Evolutionary conservation across 1,140 invertebrate genomes (phyloP).

Genomic region (Octopus sinensis): DNA sequence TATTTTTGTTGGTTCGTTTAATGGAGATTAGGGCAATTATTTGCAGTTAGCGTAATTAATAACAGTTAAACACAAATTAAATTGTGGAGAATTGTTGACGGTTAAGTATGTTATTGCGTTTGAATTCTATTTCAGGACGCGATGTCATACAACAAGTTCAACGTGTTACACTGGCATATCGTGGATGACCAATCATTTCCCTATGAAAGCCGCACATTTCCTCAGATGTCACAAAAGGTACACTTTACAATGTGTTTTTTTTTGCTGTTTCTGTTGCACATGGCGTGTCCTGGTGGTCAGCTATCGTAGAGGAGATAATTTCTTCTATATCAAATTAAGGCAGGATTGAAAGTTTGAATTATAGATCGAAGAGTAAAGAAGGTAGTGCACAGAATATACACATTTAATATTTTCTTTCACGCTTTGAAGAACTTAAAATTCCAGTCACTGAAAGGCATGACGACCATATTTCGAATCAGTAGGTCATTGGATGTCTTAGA

Average conservation of each 20-base stretch:
- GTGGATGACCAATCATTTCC: slow-evolving; percentile 66
- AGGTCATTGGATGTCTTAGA: no score
- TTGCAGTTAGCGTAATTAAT: not conserved
- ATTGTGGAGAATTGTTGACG: not conserved
- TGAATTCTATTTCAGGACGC: slow-evolving; percentile 37
- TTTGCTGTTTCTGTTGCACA: not conserved
- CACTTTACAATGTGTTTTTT: not conserved
- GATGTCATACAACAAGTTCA: slow-evolving; percentile 51
- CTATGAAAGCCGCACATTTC: slow-evolving; percentile 59
- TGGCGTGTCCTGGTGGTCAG: not conserved
- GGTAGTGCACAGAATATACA: not conserved
- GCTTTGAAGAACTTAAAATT: no score
- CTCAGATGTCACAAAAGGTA: slow-evolving; percentile 56
- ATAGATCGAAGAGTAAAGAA: not conserved
- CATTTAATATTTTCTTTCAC: not conserved
- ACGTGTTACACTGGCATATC: slow-evolving; percentile 68
- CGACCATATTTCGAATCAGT: no score
- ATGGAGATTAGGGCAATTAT: no score
- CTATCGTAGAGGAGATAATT: no score
- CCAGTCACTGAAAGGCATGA: no score
- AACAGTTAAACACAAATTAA: not conserved
- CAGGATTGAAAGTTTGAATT: no score
- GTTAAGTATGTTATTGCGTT: not conserved
- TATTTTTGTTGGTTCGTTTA: not conserved
- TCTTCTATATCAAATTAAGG: no score